These are phyloP conservation scores for Spondyliosoma cantharus DNA, from an alignment of 2,797 vertebrate species.

Conservation along the genomic window DNA sequence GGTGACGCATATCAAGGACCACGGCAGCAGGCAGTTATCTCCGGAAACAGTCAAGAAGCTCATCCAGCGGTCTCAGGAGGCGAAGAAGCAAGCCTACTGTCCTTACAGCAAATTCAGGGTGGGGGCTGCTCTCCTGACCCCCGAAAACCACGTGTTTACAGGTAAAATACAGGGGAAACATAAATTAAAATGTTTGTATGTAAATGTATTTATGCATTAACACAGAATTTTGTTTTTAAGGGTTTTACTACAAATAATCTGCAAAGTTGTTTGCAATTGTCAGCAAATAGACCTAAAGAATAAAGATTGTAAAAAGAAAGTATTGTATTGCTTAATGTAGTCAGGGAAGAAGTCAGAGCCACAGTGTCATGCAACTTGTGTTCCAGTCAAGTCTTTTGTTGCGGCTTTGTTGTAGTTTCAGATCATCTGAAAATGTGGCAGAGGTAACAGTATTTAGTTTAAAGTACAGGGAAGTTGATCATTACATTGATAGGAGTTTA, in stretches of 20 bases:
- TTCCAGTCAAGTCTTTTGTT: not conserved
- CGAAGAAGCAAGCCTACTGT: conserved; percentile 89
- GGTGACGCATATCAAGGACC: conserved; percentile 25
- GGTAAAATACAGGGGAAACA: conserved; percentile 79
- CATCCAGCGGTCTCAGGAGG: conserved; percentile 80
- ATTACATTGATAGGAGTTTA: not conserved
- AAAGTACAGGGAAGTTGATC: not conserved
- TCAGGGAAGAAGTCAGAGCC: not conserved
- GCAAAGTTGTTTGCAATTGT: not conserved
- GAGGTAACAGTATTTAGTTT: not conserved
- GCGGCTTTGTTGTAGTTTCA: not conserved
- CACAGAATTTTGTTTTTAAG: not conserved
- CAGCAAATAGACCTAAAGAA: not conserved
- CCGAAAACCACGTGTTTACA: conserved; percentile 83
- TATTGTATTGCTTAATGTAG: not conserved
- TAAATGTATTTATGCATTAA: not conserved
- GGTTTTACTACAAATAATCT: not conserved
- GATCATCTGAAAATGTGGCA: not conserved
- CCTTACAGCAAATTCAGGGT: conserved; percentile 95
- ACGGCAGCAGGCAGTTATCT: conserved; percentile 20
- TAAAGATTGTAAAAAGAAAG: not conserved
- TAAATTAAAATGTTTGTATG: no score
- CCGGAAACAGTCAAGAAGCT: conserved; percentile 64
- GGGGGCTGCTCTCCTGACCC: conserved; percentile 90
- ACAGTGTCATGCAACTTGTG: not conserved